phyloP scores from a whole-genome alignment of 1,140 invertebrate genomes.

The Hylaeus anthracinus region DNA sequence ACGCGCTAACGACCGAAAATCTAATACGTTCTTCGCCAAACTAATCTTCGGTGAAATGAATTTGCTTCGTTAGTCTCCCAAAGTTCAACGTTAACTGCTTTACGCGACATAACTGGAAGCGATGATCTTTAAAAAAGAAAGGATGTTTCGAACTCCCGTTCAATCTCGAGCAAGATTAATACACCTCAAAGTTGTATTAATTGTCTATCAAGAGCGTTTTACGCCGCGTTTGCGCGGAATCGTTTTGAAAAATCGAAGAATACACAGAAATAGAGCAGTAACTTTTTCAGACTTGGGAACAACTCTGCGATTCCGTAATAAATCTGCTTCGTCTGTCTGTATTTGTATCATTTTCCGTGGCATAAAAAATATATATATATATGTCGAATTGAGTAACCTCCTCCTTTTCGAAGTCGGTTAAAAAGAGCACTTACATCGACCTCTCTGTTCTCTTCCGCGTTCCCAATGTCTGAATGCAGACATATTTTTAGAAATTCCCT shows the following conservation, averaged over 20 bases:
- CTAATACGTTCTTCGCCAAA: constrained; percentile 4
- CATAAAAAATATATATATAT: too few species aligned
- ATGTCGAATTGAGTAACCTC: too few species aligned
- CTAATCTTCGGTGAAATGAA: constrained; percentile 4
- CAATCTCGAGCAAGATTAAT: not conserved
- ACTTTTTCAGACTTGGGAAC: not conserved
- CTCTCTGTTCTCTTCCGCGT: too few species aligned
- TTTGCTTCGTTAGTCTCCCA: not conserved
- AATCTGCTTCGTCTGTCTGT: too few species aligned
- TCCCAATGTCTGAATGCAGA: too few species aligned
- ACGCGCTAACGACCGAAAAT: constrained; percentile 13
- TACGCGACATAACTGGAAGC: not conserved
- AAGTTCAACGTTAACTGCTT: not conserved
- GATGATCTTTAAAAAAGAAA: not conserved
- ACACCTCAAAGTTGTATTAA: too few species aligned
- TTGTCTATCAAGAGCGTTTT: too few species aligned
- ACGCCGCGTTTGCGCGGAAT: not conserved
- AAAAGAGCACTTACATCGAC: too few species aligned
- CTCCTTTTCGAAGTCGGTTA: too few species aligned
- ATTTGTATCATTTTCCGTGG: too few species aligned
- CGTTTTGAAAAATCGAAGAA: not conserved
- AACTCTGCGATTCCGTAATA: too few species aligned
- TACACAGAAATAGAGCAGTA: not conserved
- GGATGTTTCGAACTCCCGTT: not conserved
- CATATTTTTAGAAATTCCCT: too few species aligned